Evolutionary conservation across 2,888 invertebrate genomes (phyloP).

Genomic region (Pyralis farinalis): DNA sequence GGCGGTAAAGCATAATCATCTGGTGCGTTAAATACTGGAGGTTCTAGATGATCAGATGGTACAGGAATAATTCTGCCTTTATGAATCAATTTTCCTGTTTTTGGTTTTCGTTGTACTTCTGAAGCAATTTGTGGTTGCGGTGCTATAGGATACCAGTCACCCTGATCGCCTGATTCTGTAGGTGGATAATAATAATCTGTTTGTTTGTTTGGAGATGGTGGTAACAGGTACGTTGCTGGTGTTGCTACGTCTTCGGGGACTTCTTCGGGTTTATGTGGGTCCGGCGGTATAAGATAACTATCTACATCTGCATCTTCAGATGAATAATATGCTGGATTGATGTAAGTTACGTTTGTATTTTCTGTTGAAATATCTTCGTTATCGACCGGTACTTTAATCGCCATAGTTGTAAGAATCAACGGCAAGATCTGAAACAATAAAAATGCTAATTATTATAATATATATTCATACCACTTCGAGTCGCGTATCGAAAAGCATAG

Average conservation of each 20-base stretch:
- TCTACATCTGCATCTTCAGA: constrained; percentile 44
- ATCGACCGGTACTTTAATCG: constrained; percentile 59
- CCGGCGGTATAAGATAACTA: constrained; percentile 56
- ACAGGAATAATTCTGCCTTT: constrained; percentile 25
- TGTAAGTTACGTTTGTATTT: constrained; percentile 27
- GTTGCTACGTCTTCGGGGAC: constrained; percentile 37
- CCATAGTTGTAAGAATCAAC: constrained; percentile 33
- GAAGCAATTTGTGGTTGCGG: constrained; percentile 26
- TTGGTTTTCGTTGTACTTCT: constrained; percentile 20
- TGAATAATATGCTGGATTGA: constrained; percentile 46
- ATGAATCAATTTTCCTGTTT: constrained; percentile 31
- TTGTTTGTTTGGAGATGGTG: constrained; percentile 47
- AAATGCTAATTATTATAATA: too few species aligned
- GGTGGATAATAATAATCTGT: constrained; percentile 44
- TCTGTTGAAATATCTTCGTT: constrained; percentile 27
- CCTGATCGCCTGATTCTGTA: constrained; percentile 46
- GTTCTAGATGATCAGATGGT: constrained; percentile 54
- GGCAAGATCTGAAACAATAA: constrained; percentile 49
- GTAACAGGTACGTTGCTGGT: constrained; percentile 60
- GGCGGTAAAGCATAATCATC: constrained; percentile 51
- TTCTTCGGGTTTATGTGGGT: constrained; percentile 44
- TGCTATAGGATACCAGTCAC: constrained; percentile 66
- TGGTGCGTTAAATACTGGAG: constrained; percentile 54
- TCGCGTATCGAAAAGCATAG: too few species aligned
- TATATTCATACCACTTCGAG: too few species aligned